These are phyloP conservation scores for Itoplectis maculator DNA, from an alignment of 2,888 invertebrate genomes.

Conservation along the genomic window DNA sequence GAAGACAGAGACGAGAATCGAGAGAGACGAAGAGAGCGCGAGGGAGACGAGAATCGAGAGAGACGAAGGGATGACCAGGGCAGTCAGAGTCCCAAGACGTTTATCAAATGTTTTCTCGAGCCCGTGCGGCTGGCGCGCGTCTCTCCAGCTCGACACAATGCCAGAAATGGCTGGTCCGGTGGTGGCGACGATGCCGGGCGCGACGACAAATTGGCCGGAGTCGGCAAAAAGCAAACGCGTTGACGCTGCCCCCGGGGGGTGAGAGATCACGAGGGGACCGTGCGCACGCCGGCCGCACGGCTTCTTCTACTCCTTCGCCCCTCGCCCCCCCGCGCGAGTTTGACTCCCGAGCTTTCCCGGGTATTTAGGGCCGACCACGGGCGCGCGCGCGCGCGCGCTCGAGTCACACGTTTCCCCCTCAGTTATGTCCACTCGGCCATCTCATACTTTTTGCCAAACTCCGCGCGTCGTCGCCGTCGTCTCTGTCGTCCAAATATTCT, in stretches of 20 bases:
- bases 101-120: constrained; percentile 66
- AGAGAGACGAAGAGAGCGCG: neutral
- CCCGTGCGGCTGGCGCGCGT: constrained; percentile 31
- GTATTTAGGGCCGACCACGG: constrained; percentile 47
- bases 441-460: constrained; percentile 45
- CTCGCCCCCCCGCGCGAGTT: constrained; percentile 22
- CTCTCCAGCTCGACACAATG: constrained; percentile 55
- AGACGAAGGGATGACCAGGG: neutral
- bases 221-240: constrained; percentile 54
- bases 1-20: neutral
- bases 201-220: constrained; percentile 55
- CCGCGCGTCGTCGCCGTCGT: neutral
- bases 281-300: constrained; percentile 38
- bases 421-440: constrained; percentile 9
- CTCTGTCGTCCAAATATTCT: constrained; percentile 1
- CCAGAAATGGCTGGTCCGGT: constrained; percentile 54
- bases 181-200: constrained; percentile 19
- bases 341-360: constrained; percentile 43
- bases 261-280: constrained; percentile 36
- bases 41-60: too few species aligned
- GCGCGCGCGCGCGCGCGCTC: too few species aligned
- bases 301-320: constrained; percentile 19
- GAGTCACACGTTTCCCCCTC: constrained; percentile 40
- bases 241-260: constrained; percentile 27
- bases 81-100: constrained; percentile 44